A percentile compares a stretch with the other conserved stretches of the same genome.
phyloP scores from a whole-genome alignment of 2,797 vertebrate species.

The Petrocephalus schoutedeni region DNA sequence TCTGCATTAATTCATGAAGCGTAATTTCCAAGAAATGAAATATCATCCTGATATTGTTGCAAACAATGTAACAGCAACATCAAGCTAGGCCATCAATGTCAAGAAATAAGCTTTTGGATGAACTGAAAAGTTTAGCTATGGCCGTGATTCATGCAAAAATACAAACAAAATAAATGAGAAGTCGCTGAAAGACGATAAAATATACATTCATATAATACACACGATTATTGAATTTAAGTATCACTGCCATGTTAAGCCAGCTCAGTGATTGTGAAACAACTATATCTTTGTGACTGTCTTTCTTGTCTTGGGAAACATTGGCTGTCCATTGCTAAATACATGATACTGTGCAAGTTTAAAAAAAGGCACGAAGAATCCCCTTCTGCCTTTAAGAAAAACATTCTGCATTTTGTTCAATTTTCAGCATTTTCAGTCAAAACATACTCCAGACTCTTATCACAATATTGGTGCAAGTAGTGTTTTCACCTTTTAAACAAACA shows the following conservation, averaged over 20 bases:
- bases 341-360: not conserved
- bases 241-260: not conserved
- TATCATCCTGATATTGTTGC: not conserved
- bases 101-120: not conserved
- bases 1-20: not conserved
- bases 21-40: not conserved
- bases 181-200: not conserved
- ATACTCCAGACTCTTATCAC: slow-evolving; percentile 4
- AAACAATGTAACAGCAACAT: not conserved
- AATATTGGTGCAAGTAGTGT: slow-evolving; percentile 15
- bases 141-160: not conserved
- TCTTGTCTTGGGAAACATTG: not conserved
- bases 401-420: not conserved
- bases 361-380: not conserved
- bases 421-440: not conserved
- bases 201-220: not conserved
- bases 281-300: not conserved
- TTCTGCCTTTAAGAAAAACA: not conserved
- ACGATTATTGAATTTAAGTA: not conserved
- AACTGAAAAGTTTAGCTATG: not conserved
- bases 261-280: not conserved
- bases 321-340: not conserved
- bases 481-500: slow-evolving; percentile 15
- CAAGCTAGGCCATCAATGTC: not conserved
- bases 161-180: not conserved